Evolutionary conservation across 2,888 invertebrate genomes (phyloP).

Genomic region (Pantelozetes paolii): DNA sequence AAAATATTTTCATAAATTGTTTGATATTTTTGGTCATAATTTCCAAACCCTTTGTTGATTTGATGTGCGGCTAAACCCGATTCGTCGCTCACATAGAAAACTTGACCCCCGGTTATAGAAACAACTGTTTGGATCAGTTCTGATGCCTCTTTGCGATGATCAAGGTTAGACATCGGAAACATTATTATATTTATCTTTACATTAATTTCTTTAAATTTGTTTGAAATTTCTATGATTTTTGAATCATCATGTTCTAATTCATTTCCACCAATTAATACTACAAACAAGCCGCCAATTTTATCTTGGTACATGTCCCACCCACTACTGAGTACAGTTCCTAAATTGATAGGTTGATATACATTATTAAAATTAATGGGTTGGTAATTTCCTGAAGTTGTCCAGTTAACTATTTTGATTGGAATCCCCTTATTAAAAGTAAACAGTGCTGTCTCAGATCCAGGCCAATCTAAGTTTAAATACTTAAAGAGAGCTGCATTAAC

Average conservation of each 20-base stretch:
- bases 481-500: background rate
- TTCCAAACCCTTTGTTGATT: background rate
- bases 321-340: background rate
- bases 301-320: background rate
- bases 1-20: background rate
- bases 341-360: background rate
- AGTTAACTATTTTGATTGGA: background rate
- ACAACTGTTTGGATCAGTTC: background rate
- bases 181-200: background rate
- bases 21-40: background rate
- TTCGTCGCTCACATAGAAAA: background rate
- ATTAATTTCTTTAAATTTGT: background rate
- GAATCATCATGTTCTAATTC: background rate
- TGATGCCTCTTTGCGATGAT: background rate
- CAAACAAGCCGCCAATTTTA: background rate
- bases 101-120: background rate
- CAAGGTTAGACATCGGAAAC: background rate
- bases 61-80: background rate
- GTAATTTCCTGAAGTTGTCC: background rate
- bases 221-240: background rate
- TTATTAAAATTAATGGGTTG: background rate
- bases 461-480: background rate
- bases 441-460: background rate
- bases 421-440: background rate
- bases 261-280: background rate